A percentile compares a stretch with the other conserved stretches of the same genome.
phyloP scores from a whole-genome alignment of 2,888 invertebrate species.

The Synergus japonicus region DNA sequence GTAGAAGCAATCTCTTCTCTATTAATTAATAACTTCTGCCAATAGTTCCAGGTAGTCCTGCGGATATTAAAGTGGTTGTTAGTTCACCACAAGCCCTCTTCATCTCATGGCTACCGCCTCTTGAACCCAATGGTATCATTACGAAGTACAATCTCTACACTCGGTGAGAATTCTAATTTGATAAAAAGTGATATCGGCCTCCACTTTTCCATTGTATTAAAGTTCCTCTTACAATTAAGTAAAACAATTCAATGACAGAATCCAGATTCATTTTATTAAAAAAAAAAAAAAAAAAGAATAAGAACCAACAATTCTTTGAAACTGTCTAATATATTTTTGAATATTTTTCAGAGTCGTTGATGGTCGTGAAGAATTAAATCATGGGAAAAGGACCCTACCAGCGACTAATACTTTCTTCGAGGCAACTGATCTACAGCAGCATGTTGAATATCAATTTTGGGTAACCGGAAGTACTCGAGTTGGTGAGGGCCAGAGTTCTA shows the following conservation, averaged over 20 bases:
- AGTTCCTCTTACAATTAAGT: not conserved
- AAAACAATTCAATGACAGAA: not conserved
- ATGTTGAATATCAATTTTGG: slow-evolving; percentile 88
- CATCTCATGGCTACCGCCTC: slow-evolving; percentile 88
- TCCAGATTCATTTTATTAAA: not conserved
- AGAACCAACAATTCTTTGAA: not conserved
- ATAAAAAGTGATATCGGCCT: not conserved
- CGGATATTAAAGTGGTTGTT: slow-evolving; percentile 88
- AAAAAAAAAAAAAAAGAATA: too few relatives aligned
- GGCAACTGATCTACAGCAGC: slow-evolving; percentile 83
- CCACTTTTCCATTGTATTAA: not conserved
- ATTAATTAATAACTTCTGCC: slow-evolving; percentile 44
- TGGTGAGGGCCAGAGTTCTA: slow-evolving; percentile 87
- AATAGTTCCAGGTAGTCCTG: slow-evolving; percentile 87
- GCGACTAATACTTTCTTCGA: slow-evolving; percentile 83
- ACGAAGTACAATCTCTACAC: slow-evolving; percentile 87
- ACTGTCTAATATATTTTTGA: not conserved
- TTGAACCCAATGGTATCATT: slow-evolving; percentile 87
- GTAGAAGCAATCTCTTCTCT: not conserved
- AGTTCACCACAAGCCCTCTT: slow-evolving; percentile 86
- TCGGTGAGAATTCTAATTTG: slow-evolving; percentile 70
- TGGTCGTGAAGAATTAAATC: slow-evolving; percentile 84
- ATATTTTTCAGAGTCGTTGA: slow-evolving; percentile 79
- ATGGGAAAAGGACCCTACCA: slow-evolving; percentile 83
- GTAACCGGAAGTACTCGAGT: slow-evolving; percentile 87